phyloP scores from a whole-genome alignment of 2,888 invertebrate species.

The Pristionchus arcanus region DNA sequence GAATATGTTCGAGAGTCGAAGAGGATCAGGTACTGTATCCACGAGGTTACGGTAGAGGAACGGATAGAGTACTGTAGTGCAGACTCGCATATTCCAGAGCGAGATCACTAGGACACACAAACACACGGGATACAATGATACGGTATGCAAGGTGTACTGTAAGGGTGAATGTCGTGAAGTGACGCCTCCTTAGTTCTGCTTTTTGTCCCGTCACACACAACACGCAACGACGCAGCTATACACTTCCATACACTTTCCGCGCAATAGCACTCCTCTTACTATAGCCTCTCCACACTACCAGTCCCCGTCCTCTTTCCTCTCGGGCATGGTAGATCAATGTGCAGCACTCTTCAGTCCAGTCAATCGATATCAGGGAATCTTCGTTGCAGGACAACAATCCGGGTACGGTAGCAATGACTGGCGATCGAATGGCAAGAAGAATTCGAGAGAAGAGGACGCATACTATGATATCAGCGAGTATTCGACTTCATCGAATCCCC shows the following conservation, averaged over 20 bases:
- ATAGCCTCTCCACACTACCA: constrained; percentile 10
- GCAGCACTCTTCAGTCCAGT: background rate
- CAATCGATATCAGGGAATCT: background rate
- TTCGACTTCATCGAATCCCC: constrained; percentile 8
- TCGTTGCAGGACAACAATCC: constrained; percentile 44
- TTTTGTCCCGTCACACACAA: constrained; percentile 39
- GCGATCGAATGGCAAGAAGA: constrained; percentile 51
- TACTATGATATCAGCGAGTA: constrained; percentile 67
- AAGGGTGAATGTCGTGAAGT: constrained; percentile 34
- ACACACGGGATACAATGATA: constrained; percentile 21
- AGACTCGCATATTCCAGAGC: constrained; percentile 14
- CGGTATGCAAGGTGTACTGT: constrained; percentile 17
- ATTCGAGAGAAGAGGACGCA: constrained; percentile 61
- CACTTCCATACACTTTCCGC: constrained; percentile 24
- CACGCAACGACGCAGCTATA: constrained; percentile 25
- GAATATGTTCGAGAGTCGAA: constrained; percentile 73
- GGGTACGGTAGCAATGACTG: constrained; percentile 52
- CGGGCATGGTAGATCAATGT: constrained; percentile 40
- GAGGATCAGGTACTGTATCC: constrained; percentile 34
- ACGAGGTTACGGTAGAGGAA: background rate
- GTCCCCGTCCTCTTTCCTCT: constrained; percentile 44
- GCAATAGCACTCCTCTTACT: constrained; percentile 39
- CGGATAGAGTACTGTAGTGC: background rate
- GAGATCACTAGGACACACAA: constrained; percentile 15
- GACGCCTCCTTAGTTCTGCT: constrained; percentile 40